These are phyloP conservation scores for Drosophila novamexicana DNA, from an alignment of 1,140 invertebrate species.

Conservation along the genomic window DNA sequence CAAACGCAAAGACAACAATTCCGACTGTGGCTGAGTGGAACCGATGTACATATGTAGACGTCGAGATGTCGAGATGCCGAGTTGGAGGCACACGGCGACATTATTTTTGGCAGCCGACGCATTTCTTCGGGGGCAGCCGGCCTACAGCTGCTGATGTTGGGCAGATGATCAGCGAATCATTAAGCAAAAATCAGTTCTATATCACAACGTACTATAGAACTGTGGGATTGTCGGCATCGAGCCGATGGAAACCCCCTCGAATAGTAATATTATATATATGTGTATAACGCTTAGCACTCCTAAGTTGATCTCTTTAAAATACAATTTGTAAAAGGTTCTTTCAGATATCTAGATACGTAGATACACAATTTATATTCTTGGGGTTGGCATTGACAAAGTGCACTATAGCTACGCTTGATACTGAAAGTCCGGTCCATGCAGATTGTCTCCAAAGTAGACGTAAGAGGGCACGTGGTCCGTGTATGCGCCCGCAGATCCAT, in stretches of 20 bases:
- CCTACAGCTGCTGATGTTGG: background rate
- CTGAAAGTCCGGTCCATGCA: background rate
- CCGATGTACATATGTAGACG: constrained; percentile 22
- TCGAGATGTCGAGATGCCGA: constrained; percentile 20
- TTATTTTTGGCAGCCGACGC: constrained; percentile 77
- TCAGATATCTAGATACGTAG: no score
- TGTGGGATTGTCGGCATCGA: no score
- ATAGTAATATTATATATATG: no score
- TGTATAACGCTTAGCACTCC: no score
- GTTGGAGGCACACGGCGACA: constrained; percentile 50
- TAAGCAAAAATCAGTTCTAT: constrained; percentile 1
- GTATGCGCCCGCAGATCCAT: constrained; percentile 67
- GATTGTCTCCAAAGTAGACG: background rate
- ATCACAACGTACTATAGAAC: background rate
- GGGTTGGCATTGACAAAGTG: background rate
- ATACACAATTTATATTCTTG: background rate
- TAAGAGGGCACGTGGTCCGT: constrained; percentile 58
- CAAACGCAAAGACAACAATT: constrained; percentile 70
- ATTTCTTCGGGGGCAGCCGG: background rate
- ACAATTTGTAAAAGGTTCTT: no score
- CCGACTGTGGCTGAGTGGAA: constrained; percentile 62
- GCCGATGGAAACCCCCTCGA: no score
- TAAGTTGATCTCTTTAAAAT: no score
- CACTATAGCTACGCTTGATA: background rate
- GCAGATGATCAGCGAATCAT: constrained; percentile 24